Evolutionary conservation across 2,797 vertebrate species (phyloP).

Genomic region (Brotula barbata): DNA sequence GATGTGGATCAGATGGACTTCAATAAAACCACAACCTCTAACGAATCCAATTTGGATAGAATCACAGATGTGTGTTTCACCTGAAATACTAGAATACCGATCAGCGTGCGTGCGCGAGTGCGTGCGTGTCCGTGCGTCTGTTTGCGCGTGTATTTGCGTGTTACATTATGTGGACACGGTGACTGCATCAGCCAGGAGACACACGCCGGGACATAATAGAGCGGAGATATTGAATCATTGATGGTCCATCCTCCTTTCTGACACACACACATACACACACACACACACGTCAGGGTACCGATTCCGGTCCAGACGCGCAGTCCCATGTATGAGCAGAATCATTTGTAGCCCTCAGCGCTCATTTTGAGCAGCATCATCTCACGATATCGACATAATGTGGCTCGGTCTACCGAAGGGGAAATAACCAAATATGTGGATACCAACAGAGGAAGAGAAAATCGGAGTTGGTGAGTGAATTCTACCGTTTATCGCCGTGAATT

Average conservation of each 20-base stretch:
- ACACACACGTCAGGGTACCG: conserved; percentile 40
- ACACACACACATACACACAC: conserved; percentile 3
- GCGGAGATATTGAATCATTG: conserved; percentile 56
- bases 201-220: conserved; percentile 73
- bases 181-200: conserved; percentile 76
- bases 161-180: conserved; percentile 74
- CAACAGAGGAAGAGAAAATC: conserved; percentile 94
- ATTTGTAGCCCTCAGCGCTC: conserved; percentile 54
- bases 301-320: conserved; percentile 66
- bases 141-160: conserved; percentile 32
- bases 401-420: conserved; percentile 60
- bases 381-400: conserved; percentile 75
- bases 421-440: conserved; percentile 88
- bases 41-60: conserved; percentile 19
- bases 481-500: conserved; percentile 34
- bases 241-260: conserved; percentile 44
- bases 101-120: conserved; percentile 40
- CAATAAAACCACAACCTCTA: background rate
- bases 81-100: conserved; percentile 45
- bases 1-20: conserved; percentile 39
- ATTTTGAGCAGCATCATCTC: conserved; percentile 57
- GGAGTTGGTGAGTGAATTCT: conserved; percentile 87
- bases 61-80: conserved; percentile 4
- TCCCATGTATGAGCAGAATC: conserved; percentile 44
- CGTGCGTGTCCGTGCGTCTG: conserved; percentile 3